phyloP scores from a whole-genome alignment of 2,888 invertebrate species.

The Pelosia muscerda region DNA sequence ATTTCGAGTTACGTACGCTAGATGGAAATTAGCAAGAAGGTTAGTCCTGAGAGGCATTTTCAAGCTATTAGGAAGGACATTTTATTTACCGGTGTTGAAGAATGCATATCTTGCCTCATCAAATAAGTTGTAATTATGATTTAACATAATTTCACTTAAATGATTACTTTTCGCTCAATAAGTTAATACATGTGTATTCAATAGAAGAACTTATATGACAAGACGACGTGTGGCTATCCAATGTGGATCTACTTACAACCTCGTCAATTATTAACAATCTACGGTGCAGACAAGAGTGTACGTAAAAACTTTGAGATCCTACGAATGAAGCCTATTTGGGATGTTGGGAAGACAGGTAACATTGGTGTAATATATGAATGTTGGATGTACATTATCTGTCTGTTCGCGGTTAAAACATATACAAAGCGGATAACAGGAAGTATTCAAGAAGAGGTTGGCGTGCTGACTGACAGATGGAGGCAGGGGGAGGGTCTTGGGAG shows the following conservation, averaged over 20 bases:
- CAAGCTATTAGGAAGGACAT: constrained; percentile 1
- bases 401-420: constrained; percentile 20
- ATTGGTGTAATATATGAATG: neutral
- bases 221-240: neutral
- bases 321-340: constrained; percentile 32
- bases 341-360: constrained; percentile 22
- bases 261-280: constrained; percentile 38
- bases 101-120: constrained; percentile 21
- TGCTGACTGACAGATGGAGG: constrained; percentile 12
- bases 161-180: neutral
- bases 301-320: constrained; percentile 34
- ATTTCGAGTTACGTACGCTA: neutral
- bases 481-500: constrained; percentile 9
- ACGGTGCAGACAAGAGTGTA: constrained; percentile 16
- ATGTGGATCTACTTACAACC: constrained; percentile 19
- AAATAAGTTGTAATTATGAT: constrained; percentile 28
- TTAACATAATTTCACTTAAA: constrained; percentile 16
- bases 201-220: neutral
- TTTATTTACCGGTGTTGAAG: constrained; percentile 28
- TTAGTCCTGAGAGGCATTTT: neutral
- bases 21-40: neutral
- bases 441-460: constrained; percentile 6
- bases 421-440: constrained; percentile 33
- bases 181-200: neutral
- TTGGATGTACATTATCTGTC: constrained; percentile 23